Conservation (phyloP, 2,888 invertebrate genomes). For the Tenthredo scrophulariae region DNA sequence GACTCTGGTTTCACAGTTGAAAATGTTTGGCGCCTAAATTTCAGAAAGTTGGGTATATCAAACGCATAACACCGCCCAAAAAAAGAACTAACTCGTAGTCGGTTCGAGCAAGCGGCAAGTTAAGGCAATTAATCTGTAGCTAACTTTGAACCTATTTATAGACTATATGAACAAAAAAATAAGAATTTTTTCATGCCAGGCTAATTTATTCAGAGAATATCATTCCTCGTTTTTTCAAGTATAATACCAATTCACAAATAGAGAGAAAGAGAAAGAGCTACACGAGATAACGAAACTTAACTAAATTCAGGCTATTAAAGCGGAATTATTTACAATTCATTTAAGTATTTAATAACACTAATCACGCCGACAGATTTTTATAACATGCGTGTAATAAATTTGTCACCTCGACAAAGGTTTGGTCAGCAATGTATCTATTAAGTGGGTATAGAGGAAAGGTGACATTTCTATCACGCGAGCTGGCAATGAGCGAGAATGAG, state of each 20-base stretch:
- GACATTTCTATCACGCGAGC: background rate
- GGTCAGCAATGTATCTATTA: constrained; percentile 26
- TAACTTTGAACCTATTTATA: constrained; percentile 51
- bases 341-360: background rate
- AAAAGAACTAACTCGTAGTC: constrained; percentile 10
- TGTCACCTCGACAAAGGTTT: constrained; percentile 27
- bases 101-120: constrained; percentile 21
- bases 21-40: constrained; percentile 48
- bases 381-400: background rate
- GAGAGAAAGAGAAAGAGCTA: background rate
- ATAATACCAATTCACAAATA: background rate
- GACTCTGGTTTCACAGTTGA: constrained; percentile 32
- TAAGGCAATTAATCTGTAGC: constrained; percentile 51
- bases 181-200: background rate
- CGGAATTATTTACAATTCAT: constrained; percentile 1
- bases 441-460: background rate
- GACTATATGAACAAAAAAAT: background rate
- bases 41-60: constrained; percentile 45
- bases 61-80: constrained; percentile 46
- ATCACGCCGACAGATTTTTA: background rate
- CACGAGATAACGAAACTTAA: background rate
- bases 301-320: background rate
- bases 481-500: background rate
- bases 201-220: constrained; percentile 27
- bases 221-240: background rate